A percentile compares a stretch with the other conserved stretches of the same genome.
Evolutionary conservation across 2,888 invertebrate species (phyloP).

Genomic region (Ariolimax columbianus): DNA sequence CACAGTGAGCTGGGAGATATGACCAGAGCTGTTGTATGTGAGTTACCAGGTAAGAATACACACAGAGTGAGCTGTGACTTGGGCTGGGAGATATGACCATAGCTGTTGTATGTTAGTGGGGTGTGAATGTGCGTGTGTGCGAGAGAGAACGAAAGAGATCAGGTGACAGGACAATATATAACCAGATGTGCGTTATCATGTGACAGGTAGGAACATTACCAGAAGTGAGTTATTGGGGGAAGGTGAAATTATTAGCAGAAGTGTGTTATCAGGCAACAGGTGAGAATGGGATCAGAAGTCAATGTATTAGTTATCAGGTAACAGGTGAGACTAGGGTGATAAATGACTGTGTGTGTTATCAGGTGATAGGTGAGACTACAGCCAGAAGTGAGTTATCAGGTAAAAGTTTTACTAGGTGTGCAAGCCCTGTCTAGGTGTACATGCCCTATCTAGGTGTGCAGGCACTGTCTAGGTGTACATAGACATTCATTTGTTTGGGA

Average conservation of each 20-base stretch:
- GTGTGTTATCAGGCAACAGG: background rate
- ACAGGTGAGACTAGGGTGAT: too few species aligned
- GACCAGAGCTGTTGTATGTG: too few species aligned
- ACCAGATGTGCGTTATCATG: background rate
- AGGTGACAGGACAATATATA: background rate
- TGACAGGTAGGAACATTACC: background rate
- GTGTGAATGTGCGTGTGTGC: background rate
- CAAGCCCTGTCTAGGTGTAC: too few species aligned
- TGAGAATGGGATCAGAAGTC: background rate
- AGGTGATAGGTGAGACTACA: too few species aligned
- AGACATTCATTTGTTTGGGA: too few species aligned
- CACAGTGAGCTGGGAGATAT: too few species aligned
- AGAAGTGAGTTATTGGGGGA: background rate
- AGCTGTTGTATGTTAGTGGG: background rate
- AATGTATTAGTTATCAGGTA: background rate
- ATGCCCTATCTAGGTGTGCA: too few species aligned
- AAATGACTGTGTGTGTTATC: too few species aligned
- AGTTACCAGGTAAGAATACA: too few species aligned
- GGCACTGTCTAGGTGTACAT: too few species aligned
- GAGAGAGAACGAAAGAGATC: background rate
- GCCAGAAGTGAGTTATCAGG: too few species aligned
- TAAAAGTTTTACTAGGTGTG: too few species aligned
- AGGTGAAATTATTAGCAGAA: background rate
- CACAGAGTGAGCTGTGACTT: background rate
- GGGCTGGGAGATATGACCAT: background rate